A percentile compares a stretch with the other conserved stretches of the same genome.
Evolutionary conservation across 2,888 invertebrate species (phyloP).

Genomic region (Nymphalis urticae): DNA sequence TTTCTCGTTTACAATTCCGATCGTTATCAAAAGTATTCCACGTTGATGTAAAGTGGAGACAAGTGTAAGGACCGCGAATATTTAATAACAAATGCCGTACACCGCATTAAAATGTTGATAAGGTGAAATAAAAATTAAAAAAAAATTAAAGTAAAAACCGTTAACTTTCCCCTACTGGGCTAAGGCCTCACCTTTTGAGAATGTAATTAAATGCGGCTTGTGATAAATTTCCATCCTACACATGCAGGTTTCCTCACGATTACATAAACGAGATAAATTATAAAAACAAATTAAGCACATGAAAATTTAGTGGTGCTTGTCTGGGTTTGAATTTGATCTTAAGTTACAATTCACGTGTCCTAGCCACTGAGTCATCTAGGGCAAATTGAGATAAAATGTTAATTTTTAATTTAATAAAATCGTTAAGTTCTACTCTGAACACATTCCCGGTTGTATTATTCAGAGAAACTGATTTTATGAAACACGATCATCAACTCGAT

Average conservation of each 20-base stretch:
- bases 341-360: no score
- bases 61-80: background rate
- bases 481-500: slow-evolving; percentile 17
- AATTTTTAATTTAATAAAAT: background rate
- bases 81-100: background rate
- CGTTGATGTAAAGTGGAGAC: slow-evolving; percentile 9
- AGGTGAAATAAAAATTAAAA: background rate
- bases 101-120: background rate
- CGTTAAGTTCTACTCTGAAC: background rate
- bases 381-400: no score
- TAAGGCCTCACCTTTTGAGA: no score
- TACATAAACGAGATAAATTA: no score
- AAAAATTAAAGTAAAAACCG: background rate
- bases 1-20: slow-evolving; percentile 33
- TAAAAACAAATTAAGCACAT: no score
- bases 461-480: slow-evolving; percentile 8
- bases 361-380: no score
- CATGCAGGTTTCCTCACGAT: no score
- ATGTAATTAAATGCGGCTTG: no score
- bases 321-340: no score
- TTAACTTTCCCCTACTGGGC: no score
- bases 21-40: slow-evolving; percentile 19
- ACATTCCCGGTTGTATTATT: background rate
- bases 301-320: no score
- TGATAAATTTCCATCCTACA: no score